Percentiles rank a stretch among this genome's conserved stretches.
Evolutionary conservation across 2,113 vertebrate genomes (phyloP).

Genomic region (Engraulis encrasicolus): DNA sequence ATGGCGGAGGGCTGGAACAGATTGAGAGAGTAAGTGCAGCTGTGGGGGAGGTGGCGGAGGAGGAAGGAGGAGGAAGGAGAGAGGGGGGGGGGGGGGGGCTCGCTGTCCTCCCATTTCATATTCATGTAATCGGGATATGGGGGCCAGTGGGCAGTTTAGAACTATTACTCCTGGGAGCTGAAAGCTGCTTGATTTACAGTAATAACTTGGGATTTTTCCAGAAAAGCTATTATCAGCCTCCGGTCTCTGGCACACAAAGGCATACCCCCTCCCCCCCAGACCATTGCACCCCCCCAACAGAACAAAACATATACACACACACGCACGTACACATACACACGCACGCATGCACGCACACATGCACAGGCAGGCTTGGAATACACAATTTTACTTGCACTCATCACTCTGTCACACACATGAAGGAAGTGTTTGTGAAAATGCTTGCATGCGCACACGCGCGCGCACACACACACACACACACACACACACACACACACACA

Average conservation of each 20-base stretch:
- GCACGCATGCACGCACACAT: slow-evolving; percentile 44
- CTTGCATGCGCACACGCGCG: too few relatives aligned
- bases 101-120: slow-evolving; percentile 11
- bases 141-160: slow-evolving; percentile 37
- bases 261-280: not conserved
- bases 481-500: slow-evolving; percentile 20
- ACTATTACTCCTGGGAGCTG: slow-evolving; percentile 41
- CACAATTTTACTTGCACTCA: not conserved
- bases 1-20: not conserved
- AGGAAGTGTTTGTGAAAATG: not conserved
- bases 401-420: not conserved
- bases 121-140: slow-evolving; percentile 44
- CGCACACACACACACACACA: slow-evolving; percentile 10
- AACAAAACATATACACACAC: slow-evolving; percentile 22
- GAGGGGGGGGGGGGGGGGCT: not conserved
- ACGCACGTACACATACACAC: slow-evolving; percentile 23
- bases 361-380: slow-evolving; percentile 22
- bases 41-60: not conserved
- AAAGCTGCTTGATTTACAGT: slow-evolving; percentile 48
- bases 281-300: too few relatives aligned
- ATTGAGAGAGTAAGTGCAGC: not conserved
- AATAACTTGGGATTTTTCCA: slow-evolving; percentile 54
- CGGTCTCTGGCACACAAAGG: slow-evolving; percentile 3
- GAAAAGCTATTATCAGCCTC: slow-evolving; percentile 46
- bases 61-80: not conserved